These are phyloP conservation scores for Isurus oxyrinchus DNA, from an alignment of 2,113 vertebrate genomes.

Conservation along the genomic window DNA sequence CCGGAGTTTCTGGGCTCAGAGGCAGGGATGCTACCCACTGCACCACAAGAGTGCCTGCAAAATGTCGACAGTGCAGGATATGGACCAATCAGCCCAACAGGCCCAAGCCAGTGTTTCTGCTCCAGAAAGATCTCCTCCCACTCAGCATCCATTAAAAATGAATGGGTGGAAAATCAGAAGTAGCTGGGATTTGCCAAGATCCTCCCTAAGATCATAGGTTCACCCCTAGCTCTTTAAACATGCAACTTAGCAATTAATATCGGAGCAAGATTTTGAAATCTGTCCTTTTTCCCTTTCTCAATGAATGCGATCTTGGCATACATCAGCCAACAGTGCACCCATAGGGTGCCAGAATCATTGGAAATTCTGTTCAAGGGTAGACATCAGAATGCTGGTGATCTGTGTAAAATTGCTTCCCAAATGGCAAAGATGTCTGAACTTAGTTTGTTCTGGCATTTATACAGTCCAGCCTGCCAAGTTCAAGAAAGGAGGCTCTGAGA, in stretches of 20 bases:
- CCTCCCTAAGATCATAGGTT: neutral
- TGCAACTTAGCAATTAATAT: neutral
- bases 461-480: neutral
- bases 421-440: neutral
- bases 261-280: neutral
- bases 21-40: neutral
- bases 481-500: neutral
- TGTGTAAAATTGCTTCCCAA: neutral
- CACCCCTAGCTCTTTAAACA: neutral
- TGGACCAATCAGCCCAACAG: neutral
- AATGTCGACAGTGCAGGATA: neutral
- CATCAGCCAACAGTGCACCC: neutral
- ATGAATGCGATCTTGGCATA: neutral
- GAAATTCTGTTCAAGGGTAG: too few relatives aligned
- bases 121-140: neutral
- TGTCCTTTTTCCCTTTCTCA: neutral
- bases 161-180: neutral
- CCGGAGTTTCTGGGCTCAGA: neutral
- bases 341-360: neutral
- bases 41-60: neutral
- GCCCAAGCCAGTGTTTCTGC: neutral
- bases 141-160: neutral
- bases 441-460: neutral
- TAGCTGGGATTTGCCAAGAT: neutral
- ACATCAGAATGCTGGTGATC: neutral